Conservation (phyloP, 1,140 invertebrate genomes). For the Oryctes rhinoceros region DNA sequence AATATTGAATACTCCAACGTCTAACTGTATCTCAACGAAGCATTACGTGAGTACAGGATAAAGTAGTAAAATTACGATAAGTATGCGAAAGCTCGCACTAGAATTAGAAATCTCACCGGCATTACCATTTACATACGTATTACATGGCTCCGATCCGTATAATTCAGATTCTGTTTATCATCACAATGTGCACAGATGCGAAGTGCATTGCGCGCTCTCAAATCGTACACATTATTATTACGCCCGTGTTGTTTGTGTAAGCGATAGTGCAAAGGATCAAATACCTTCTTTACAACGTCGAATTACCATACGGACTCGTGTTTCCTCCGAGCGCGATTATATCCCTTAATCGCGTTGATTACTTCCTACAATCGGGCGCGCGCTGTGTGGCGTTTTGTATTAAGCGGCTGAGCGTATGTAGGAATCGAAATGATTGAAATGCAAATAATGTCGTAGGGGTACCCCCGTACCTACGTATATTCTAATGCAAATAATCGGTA, state of each 20-base stretch:
- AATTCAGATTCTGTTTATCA: too few species aligned
- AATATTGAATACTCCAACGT: too few species aligned
- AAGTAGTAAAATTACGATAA: too few species aligned
- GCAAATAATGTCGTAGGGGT: conserved; percentile 24
- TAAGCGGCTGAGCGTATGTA: background rate
- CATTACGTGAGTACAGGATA: too few species aligned
- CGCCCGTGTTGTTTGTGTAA: background rate
- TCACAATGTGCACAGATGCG: too few species aligned
- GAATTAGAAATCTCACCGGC: too few species aligned
- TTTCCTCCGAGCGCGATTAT: conserved; percentile 28
- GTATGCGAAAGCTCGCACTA: too few species aligned
- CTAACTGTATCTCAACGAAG: too few species aligned
- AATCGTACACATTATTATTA: too few species aligned
- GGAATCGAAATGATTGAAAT: conserved; percentile 25
- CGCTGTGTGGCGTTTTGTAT: background rate
- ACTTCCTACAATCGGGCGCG: conserved; percentile 15
- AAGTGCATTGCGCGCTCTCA: too few species aligned
- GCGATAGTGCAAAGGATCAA: background rate
- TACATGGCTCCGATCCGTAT: too few species aligned
- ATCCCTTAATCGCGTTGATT: conserved; percentile 18
- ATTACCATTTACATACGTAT: too few species aligned
- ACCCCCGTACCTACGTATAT: background rate
- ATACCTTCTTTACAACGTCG: background rate
- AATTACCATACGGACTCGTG: conserved; percentile 6
- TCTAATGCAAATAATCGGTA: conserved; percentile 31